These are phyloP conservation scores for Calvadosia cruxmelitensis DNA, from an alignment of 30 jellyfish, hydroid and myxozoan species.

Conservation along the genomic window DNA sequence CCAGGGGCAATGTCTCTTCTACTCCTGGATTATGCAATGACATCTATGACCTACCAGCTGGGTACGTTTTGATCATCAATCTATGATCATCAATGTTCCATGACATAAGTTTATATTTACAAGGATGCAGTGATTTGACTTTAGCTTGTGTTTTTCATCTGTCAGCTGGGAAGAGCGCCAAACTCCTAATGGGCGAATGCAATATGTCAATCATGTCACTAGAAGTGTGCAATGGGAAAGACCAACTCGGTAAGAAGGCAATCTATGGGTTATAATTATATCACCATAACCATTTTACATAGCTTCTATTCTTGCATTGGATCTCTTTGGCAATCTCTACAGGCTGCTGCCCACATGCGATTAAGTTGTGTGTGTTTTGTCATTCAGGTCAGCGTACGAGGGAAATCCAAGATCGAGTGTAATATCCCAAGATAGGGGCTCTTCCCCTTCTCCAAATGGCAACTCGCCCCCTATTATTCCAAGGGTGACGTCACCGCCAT, in stretches of 20 bases:
- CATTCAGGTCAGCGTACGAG: neutral
- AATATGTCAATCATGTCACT: conserved; percentile 70
- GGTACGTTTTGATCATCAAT: conserved; percentile 2
- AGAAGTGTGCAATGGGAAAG: conserved; percentile 86
- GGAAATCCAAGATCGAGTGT: neutral
- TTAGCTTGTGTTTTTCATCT: no score
- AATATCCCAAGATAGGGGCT: neutral
- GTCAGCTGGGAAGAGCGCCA: conserved; percentile 87
- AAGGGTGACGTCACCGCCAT: neutral
- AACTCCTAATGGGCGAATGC: conserved; percentile 69
- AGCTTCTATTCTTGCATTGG: no score
- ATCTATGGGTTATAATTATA: no score
- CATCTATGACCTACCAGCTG: conserved; percentile 55
- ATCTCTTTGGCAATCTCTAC: no score
- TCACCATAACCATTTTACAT: no score
- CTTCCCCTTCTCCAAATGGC: neutral
- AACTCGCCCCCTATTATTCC: neutral
- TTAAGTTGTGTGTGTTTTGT: no score
- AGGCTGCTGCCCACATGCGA: no score
- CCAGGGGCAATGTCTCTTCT: conserved; percentile 70
- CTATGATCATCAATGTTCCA: no score
- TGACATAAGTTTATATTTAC: no score
- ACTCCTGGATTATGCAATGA: conserved; percentile 58
- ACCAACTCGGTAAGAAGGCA: conserved; percentile 62
- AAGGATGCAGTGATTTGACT: neutral